These are phyloP conservation scores for Umimayanthus chanpuru DNA, from an alignment of 92 coral and sea anemone genomes.

Conservation along the genomic window DNA sequence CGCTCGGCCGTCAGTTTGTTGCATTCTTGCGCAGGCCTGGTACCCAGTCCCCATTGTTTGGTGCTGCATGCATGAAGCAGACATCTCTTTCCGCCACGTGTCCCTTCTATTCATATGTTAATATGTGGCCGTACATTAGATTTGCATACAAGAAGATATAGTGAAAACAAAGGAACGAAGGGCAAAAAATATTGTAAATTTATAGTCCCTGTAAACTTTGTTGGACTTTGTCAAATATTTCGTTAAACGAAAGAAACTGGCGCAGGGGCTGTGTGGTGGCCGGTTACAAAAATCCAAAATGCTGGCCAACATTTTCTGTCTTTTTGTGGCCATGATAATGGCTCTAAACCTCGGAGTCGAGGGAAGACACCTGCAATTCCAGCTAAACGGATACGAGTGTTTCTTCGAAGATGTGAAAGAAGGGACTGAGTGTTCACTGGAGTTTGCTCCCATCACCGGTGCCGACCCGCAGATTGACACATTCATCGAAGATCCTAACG, in stretches of 20 bases:
- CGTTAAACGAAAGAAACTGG: neutral
- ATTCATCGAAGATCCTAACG: constrained; percentile 83
- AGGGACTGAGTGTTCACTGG: constrained; percentile 89
- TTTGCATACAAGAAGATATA: constrained; percentile 21
- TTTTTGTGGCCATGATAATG: constrained; percentile 24
- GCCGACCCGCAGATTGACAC: constrained; percentile 92
- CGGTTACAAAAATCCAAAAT: constrained; percentile 1
- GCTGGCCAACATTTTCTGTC: constrained; percentile 3
- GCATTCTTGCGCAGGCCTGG: constrained; percentile 13
- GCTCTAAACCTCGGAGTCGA: constrained; percentile 19
- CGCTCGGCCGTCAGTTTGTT: neutral
- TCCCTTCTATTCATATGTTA: constrained; percentile 11
- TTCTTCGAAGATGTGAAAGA: constrained; percentile 88
- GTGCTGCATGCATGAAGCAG: neutral
- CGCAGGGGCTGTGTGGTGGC: neutral
- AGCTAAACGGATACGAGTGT: constrained; percentile 93
- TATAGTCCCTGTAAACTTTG: neutral
- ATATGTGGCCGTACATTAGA: neutral
- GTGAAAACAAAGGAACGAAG: neutral
- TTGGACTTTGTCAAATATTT: neutral
- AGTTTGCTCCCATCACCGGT: constrained; percentile 95
- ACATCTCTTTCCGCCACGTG: constrained; percentile 39
- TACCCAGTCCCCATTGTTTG: neutral
- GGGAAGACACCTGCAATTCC: constrained; percentile 94
- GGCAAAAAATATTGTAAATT: neutral